Base-by-base conservation (phyloP, 2,797 vertebrate species). In the Cuculus canorus region DNA sequence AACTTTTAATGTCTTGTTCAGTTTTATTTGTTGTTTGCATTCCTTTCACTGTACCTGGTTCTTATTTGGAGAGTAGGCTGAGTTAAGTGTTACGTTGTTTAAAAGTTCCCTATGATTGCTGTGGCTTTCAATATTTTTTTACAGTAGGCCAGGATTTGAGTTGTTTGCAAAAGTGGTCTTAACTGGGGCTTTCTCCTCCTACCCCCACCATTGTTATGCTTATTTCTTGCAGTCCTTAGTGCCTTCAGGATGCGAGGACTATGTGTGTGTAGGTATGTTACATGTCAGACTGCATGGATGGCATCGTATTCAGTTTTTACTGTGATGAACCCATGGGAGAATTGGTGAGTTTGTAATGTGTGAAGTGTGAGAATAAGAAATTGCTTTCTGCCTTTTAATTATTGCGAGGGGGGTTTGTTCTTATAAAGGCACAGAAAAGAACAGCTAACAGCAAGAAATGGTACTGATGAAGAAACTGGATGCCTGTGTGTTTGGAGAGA, bases 341-440 rank as follows among this genome's bases (percentile, higher is more conserved):
- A 32, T 33, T 0, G 0, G 4, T 53, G 56, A 73, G 41, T 50
- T 70, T 52, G 37, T 72, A 66, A 11, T 1, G 0, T 47, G 28
- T 89, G 39, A 48, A 39, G 11, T 52, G 15, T 32, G 32, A 78
- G 78, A 79, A 21, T 23, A 61, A 61, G 53, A 75, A 88, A 47
- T 39, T 54, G 8, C 28, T 48, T 33, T 32, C 12, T 83, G 69
- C 37, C 41, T 80, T 69, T 76, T 61, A 28, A 30, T 32, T 64
- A 69, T 22, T 18, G 17, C 3, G 1, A 37, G 45, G 50, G 18
- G n/a, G n/a, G n/a, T n/a, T 80, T 71, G 52, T 32, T 60, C 39
- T 45, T 70, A 17, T 0, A 3, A 69, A 11, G 19, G 2, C 13
- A 5, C 3, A 19, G 10, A n/a, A 75, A 71, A 48, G 27, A 35